phyloP scores from a whole-genome alignment of 2,797 vertebrate species.

The Furcifer pardalis region DNA sequence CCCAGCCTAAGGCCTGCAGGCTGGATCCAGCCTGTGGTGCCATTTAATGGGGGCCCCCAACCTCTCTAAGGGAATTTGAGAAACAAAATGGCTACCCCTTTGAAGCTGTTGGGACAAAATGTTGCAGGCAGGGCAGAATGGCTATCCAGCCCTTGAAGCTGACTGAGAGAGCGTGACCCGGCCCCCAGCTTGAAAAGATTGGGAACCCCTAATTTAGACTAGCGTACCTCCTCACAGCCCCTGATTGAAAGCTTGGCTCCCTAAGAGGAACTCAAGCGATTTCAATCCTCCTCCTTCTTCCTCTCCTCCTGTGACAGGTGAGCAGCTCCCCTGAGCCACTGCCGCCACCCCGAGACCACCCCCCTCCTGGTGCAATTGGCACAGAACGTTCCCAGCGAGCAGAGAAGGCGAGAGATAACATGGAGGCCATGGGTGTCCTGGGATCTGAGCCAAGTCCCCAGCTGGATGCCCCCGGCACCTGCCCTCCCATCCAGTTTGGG shows the following conservation, averaged over 20 bases:
- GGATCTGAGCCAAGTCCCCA: slow-evolving; percentile 32
- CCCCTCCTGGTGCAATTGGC: slow-evolving; percentile 72
- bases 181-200: too few relatives aligned
- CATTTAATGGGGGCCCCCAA: too few relatives aligned
- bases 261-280: not conserved
- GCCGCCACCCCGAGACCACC: slow-evolving; percentile 51
- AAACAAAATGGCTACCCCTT: too few relatives aligned
- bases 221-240: not conserved
- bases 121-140: too few relatives aligned
- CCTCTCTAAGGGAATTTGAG: too few relatives aligned
- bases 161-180: too few relatives aligned
- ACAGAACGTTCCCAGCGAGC: slow-evolving; percentile 69
- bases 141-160: too few relatives aligned
- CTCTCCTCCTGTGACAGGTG: not conserved
- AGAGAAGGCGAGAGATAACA: slow-evolving; percentile 52
- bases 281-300: not conserved
- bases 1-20: too few relatives aligned
- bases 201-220: too few relatives aligned
- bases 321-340: slow-evolving; percentile 48
- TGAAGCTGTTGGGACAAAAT: too few relatives aligned
- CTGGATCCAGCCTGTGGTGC: too few relatives aligned
- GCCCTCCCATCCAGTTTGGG: slow-evolving; percentile 66
- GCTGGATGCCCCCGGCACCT: slow-evolving; percentile 43
- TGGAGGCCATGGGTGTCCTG: not conserved
- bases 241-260: rapidly evolving